Evolutionary conservation across 2,113 vertebrate species (phyloP).

Genomic region (Phalacrocorax carbo): DNA sequence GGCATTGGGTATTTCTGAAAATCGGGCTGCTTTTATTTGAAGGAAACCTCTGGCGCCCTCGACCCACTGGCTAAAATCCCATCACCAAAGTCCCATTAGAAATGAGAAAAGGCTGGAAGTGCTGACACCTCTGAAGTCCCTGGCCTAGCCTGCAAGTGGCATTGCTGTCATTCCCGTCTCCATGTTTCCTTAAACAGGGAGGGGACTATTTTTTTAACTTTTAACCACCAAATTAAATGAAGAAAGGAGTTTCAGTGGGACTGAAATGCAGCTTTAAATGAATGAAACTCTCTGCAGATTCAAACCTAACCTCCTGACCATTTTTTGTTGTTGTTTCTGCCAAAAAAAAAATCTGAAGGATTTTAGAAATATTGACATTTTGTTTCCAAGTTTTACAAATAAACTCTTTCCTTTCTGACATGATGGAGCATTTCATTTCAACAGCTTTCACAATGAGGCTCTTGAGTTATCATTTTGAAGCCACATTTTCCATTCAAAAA

Average conservation of each 20-base stretch:
- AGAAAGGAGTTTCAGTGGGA: background rate
- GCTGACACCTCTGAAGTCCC: background rate
- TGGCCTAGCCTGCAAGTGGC: background rate
- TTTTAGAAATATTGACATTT: background rate
- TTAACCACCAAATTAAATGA: background rate
- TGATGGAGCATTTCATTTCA: background rate
- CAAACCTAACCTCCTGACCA: background rate
- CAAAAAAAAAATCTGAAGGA: rapidly evolving
- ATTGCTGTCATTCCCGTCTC: background rate
- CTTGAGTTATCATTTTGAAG: background rate
- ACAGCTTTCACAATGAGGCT: background rate
- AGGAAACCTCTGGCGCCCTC: background rate
- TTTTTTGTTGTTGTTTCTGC: background rate
- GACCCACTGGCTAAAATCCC: background rate
- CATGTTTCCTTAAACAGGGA: background rate
- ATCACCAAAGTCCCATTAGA: background rate
- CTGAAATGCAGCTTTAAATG: background rate
- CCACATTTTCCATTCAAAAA: background rate
- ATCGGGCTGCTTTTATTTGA: background rate
- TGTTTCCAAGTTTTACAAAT: background rate
- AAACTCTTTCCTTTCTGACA: background rate
- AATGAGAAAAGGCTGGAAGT: background rate
- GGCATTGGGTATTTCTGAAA: background rate
- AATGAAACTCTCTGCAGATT: background rate
- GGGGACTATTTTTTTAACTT: background rate